These are phyloP conservation scores for Probosciger aterrimus DNA, from an alignment of 2,113 vertebrate genomes.

Conservation along the genomic window DNA sequence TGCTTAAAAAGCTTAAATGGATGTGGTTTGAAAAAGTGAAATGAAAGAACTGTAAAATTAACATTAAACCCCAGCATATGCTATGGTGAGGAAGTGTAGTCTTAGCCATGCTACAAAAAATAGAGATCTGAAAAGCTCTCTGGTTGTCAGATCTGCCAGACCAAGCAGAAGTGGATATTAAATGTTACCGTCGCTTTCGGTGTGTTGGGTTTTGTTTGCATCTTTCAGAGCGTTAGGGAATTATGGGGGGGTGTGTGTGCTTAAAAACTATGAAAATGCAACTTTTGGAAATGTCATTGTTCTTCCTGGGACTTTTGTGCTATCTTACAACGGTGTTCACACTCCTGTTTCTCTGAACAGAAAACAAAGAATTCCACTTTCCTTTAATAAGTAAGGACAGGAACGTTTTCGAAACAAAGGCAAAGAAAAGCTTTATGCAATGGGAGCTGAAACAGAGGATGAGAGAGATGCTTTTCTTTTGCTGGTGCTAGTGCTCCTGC, in stretches of 20 bases:
- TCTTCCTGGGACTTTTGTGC: no score
- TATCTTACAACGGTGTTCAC: background rate
- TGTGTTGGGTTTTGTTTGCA: background rate
- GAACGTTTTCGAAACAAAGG: background rate
- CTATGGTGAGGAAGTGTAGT: background rate
- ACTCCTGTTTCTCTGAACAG: background rate
- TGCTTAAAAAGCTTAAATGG: conserved; percentile 1
- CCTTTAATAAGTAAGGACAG: background rate
- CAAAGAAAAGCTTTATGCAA: background rate
- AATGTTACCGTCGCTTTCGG: background rate
- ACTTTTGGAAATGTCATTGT: background rate
- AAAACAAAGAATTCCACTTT: no score
- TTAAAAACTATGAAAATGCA: background rate
- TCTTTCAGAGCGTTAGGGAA: background rate
- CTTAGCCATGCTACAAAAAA: background rate
- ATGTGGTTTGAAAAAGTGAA: conserved; percentile 9
- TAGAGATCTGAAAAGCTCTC: conserved; percentile 8
- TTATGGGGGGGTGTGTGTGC: background rate
- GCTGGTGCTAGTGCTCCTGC: background rate
- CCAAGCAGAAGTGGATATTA: background rate
- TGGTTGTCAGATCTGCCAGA: background rate
- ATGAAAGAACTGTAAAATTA: conserved; percentile 6
- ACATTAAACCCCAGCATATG: background rate
- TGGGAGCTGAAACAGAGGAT: background rate
- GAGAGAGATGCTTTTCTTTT: background rate